Conservation (phyloP, 1,140 invertebrate genomes). For the Brachionus sp. region DNA sequence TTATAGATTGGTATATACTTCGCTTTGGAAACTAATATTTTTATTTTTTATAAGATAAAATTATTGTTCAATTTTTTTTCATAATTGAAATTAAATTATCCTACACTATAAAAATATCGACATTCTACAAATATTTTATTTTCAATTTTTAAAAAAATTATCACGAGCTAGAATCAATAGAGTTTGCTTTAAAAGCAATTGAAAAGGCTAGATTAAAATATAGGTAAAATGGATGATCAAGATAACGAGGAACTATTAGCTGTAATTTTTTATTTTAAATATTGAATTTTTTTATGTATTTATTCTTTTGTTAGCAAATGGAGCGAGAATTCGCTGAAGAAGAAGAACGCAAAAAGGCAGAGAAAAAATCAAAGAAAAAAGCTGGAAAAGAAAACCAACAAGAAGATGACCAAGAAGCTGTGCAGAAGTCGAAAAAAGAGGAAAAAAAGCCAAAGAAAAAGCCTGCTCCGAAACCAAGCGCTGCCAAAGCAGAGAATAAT, state of each 20-base stretch:
- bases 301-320: slow-evolving; percentile 20
- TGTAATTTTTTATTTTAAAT: not conserved
- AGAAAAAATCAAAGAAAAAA: slow-evolving; percentile 30
- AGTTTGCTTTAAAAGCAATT: not conserved
- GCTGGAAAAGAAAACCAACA: not conserved
- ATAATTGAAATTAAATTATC: not conserved
- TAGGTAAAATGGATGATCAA: not conserved
- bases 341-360: slow-evolving; percentile 5
- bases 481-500: not conserved
- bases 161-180: not conserved
- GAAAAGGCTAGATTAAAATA: not conserved
- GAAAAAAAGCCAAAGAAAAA: slow-evolving; percentile 37
- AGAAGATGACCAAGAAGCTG: not conserved
- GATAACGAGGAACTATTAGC: not conserved
- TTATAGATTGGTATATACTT: not conserved
- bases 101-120: not conserved
- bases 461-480: not conserved
- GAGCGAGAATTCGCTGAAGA: slow-evolving; percentile 27
- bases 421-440: slow-evolving; percentile 30
- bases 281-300: not conserved
- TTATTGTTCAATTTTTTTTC: not conserved
- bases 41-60: not conserved
- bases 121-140: not conserved
- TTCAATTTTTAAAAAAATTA: not conserved
- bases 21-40: not conserved